Percentiles rank a stretch among this genome's conserved stretches.
Conservation (phyloP, 92 coral and sea anemone species). For the Heteractis magnifica region DNA sequence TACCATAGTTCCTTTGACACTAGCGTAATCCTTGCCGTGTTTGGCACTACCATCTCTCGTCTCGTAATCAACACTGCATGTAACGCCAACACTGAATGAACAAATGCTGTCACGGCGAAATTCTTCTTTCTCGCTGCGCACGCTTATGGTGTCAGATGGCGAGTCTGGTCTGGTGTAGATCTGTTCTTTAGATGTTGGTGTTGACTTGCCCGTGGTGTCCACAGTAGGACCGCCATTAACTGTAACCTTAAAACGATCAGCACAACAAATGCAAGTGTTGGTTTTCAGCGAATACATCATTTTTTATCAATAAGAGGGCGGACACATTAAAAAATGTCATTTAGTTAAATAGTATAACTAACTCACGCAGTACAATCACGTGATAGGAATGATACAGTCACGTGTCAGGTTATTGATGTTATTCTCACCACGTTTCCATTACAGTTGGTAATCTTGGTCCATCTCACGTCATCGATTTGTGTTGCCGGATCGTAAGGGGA, state of each 20-base stretch:
- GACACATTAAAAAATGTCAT: neutral
- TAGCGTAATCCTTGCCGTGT: constrained; percentile 63
- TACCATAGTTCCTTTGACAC: constrained; percentile 76
- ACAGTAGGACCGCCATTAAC: constrained; percentile 21
- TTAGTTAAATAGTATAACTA: neutral
- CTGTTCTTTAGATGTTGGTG: constrained; percentile 2
- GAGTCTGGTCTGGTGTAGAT: constrained; percentile 25
- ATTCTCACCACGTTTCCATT: constrained; percentile 20
- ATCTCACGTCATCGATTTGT: constrained; percentile 23
- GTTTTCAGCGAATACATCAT: no score
- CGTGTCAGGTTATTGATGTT: neutral
- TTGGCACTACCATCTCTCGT: constrained; percentile 83
- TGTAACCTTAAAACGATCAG: neutral
- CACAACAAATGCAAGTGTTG: no score
- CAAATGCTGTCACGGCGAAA: constrained; percentile 18
- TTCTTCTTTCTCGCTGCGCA: constrained; percentile 22
- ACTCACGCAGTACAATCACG: neutral
- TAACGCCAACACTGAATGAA: constrained; percentile 2
- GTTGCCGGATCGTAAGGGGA: constrained; percentile 63
- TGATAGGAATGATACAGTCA: neutral
- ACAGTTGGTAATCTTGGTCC: constrained; percentile 14
- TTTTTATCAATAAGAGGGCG: no score
- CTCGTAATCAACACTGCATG: constrained; percentile 72
- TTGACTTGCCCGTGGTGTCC: neutral
- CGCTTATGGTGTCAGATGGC: constrained; percentile 40